Percentiles rank a stretch among this genome's conserved stretches.
Evolutionary conservation across 2,113 vertebrate genomes (phyloP).

Genomic region (Archilochus colubris): DNA sequence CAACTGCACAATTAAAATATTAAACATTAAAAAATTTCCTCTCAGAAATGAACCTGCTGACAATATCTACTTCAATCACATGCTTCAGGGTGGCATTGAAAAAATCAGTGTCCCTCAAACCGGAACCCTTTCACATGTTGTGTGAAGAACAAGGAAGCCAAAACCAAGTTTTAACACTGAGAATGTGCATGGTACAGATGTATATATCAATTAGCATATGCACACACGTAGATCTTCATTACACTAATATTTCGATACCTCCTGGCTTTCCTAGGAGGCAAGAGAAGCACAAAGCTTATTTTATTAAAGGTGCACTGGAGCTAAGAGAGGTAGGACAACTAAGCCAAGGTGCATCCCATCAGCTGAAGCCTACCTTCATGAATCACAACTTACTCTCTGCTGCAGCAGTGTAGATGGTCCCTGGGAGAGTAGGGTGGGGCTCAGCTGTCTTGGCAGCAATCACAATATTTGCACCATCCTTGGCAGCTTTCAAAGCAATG

Average conservation of each 20-base stretch:
- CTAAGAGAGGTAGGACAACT: background rate
- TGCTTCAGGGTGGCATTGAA: background rate
- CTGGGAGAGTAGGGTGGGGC: constrained; percentile 88
- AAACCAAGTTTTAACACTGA: background rate
- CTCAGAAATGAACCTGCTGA: background rate
- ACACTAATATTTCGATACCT: background rate
- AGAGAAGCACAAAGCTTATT: background rate
- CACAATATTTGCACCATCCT: constrained; percentile 93
- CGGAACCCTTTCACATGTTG: background rate
- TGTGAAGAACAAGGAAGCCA: background rate
- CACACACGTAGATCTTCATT: background rate
- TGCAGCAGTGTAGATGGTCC: constrained; percentile 93
- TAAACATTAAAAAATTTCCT: background rate
- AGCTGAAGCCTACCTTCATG: background rate
- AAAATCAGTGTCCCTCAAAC: background rate
- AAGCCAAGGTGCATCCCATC: background rate
- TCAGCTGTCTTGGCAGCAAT: constrained; percentile 93
- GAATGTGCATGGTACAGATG: background rate
- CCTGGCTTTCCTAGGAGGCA: background rate
- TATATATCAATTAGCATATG: background rate
- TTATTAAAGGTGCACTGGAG: background rate
- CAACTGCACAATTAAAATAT: constrained; percentile 77
- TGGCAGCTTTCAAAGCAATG: constrained; percentile 95
- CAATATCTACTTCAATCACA: background rate
- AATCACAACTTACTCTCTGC: constrained; percentile 84